A percentile compares a stretch with the other conserved stretches of the same genome.
Evolutionary conservation across 2,888 invertebrate genomes (phyloP).

Genomic region (Lepas anatifera): DNA sequence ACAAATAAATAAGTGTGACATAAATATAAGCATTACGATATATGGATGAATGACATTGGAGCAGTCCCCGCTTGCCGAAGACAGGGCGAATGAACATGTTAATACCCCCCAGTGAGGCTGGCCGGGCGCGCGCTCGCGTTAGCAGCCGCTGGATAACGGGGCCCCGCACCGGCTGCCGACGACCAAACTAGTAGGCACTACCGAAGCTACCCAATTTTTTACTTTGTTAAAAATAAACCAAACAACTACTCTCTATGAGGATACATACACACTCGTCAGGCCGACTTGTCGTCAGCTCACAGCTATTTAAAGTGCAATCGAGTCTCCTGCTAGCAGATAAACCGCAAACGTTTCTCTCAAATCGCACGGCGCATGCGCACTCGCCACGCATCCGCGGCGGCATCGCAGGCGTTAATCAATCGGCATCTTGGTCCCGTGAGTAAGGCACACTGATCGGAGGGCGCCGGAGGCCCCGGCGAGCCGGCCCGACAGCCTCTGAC

Average conservation of each 20-base stretch:
- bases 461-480: background rate
- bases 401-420: too few relatives aligned
- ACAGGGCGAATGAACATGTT: slow-evolving; percentile 9
- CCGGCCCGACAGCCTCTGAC: too few relatives aligned
- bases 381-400: too few relatives aligned
- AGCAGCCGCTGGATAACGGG: too few relatives aligned
- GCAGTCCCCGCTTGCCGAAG: slow-evolving; percentile 8
- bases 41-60: slow-evolving; percentile 13
- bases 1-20: slow-evolving; percentile 14
- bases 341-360: too few relatives aligned
- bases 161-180: too few relatives aligned
- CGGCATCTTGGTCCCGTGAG: slow-evolving; percentile 6
- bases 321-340: background rate
- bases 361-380: too few relatives aligned
- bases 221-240: slow-evolving; percentile 11
- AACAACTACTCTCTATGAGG: slow-evolving; percentile 10
- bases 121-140: background rate
- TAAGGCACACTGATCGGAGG: background rate
- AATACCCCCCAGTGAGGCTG: background rate
- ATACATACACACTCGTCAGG: background rate
- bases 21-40: slow-evolving; percentile 13
- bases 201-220: slow-evolving; percentile 10
- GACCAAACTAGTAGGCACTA: slow-evolving; percentile 9
- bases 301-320: slow-evolving; percentile 1
- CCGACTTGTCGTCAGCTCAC: background rate